Evolutionary conservation across 2,113 vertebrate genomes (phyloP).

Genomic region (Limanda limanda): DNA sequence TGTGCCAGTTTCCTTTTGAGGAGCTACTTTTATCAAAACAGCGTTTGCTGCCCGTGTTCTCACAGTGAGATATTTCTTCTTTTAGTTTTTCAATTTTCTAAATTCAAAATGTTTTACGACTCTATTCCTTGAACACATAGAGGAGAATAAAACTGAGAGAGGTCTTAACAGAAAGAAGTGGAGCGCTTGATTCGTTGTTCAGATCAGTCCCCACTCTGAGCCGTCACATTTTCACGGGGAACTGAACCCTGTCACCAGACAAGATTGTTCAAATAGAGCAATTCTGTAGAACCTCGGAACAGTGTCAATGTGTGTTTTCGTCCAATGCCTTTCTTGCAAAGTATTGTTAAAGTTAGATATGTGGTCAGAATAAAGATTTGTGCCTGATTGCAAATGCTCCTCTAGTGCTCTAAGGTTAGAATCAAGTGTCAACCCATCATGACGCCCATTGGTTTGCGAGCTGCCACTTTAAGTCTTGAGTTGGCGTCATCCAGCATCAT

Average conservation of each 20-base stretch:
- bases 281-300: neutral
- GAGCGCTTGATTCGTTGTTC: neutral
- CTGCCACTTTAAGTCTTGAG: no score
- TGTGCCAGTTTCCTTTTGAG: constrained; percentile 45
- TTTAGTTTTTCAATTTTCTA: neutral
- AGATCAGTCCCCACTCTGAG: neutral
- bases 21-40: constrained; percentile 24
- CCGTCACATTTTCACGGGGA: neutral
- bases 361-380: no score
- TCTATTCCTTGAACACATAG: neutral
- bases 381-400: no score
- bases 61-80: neutral
- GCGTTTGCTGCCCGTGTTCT: neutral
- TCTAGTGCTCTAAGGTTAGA: no score
- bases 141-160: neutral
- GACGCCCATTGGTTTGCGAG: no score
- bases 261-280: neutral
- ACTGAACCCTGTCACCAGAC: neutral
- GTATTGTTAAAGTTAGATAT: no score
- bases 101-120: neutral
- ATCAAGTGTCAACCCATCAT: no score
- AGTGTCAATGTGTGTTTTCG: neutral
- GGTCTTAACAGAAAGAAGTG: neutral
- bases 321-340: neutral
- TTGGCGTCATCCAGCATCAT: no score